phyloP scores from a whole-genome alignment of 2,797 vertebrate species.

The Phataginus tetradactyla region DNA sequence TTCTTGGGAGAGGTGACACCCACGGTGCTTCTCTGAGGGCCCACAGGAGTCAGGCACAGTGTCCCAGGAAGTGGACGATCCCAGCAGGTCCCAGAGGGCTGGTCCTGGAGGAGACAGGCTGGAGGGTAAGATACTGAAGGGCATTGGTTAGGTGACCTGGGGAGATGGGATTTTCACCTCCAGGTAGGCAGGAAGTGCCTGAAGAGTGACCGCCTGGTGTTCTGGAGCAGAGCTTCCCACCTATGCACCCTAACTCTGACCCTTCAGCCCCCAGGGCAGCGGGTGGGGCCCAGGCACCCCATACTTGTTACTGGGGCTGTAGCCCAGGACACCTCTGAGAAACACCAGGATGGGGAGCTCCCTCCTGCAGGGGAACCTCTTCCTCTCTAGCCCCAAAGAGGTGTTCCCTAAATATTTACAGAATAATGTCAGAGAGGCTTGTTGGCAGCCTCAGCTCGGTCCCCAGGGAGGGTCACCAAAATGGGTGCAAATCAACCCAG shows the following conservation, averaged over 20 bases:
- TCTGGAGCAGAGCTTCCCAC: neutral
- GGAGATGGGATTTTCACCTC: neutral
- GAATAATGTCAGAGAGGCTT: neutral
- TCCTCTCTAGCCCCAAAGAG: neutral
- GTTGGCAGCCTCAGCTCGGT: neutral
- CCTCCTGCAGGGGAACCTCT: accelerated
- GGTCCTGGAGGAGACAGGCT: neutral
- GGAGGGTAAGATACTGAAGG: neutral
- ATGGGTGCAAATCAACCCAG: accelerated
- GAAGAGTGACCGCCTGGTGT: accelerated
- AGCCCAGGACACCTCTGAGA: neutral
- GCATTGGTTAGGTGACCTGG: neutral
- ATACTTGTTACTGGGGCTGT: neutral
- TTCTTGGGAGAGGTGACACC: neutral
- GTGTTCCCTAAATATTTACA: neutral
- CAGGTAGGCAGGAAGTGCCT: accelerated
- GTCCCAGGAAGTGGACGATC: too few species aligned
- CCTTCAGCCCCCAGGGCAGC: neutral
- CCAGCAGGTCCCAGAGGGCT: neutral
- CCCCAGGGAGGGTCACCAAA: too few species aligned
- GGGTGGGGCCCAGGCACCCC: accelerated
- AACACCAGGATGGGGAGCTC: neutral
- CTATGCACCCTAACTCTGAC: accelerated
- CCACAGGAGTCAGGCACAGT: neutral
- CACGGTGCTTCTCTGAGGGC: neutral